A percentile compares a stretch with the other conserved stretches of the same genome.
Evolutionary conservation across 92 coral and sea anemone genomes (phyloP).

Genomic region (Actinernus sp.): DNA sequence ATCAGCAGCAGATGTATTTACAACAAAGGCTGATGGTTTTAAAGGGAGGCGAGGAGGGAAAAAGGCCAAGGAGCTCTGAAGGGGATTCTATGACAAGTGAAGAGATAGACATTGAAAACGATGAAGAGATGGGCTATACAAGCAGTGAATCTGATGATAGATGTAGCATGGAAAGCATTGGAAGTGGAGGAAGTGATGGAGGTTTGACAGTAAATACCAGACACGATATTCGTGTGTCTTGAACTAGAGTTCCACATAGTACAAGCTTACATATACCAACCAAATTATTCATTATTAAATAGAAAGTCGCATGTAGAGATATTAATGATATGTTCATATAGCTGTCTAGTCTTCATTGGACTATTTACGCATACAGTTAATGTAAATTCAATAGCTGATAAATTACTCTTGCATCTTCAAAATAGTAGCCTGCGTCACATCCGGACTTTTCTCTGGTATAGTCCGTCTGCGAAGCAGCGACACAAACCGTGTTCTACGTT

Average conservation of each 20-base stretch:
- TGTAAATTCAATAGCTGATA: too few species aligned
- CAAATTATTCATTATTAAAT: not conserved
- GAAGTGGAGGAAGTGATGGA: conserved; percentile 96
- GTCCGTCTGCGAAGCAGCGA: too few species aligned
- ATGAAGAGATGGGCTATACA: conserved; percentile 94
- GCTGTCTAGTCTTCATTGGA: too few species aligned
- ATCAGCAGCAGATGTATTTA: conserved; percentile 77
- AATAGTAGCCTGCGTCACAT: too few species aligned
- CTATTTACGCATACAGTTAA: too few species aligned
- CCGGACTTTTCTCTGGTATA: too few species aligned
- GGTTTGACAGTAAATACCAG: conserved; percentile 89
- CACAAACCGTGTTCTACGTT: too few species aligned
- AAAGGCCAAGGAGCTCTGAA: conserved; percentile 92
- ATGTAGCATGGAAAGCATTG: conserved; percentile 87
- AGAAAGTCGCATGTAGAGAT: not conserved
- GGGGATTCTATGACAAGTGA: conserved; percentile 94
- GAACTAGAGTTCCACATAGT: not conserved
- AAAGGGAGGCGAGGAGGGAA: conserved; percentile 62
- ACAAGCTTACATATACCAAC: not conserved
- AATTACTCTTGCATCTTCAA: too few species aligned
- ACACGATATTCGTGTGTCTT: conserved; percentile 51
- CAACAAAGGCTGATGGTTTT: conserved; percentile 74
- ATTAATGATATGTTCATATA: too few species aligned
- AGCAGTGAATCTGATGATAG: conserved; percentile 97
- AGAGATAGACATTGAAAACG: conserved; percentile 90